Base-by-base conservation (phyloP, 1,140 invertebrate species). In the Cardiocondyla obscurior region DNA sequence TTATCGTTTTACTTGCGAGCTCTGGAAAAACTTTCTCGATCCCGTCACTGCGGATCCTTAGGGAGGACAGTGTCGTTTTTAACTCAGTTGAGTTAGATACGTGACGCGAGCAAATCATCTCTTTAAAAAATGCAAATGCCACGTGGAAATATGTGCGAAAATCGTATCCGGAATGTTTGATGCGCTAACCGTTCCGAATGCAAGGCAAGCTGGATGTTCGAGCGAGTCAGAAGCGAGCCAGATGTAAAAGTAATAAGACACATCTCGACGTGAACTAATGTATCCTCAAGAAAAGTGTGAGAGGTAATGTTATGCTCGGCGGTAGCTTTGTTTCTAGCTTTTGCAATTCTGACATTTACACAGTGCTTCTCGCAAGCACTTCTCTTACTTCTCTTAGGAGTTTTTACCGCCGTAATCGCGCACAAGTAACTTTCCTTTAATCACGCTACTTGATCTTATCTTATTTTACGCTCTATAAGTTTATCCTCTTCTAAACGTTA, bases 1-100 rank as follows among this genome's bases (percentile, higher is more conserved):
- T 55, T 22, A 14, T 22, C 22, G 22, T 58, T 84, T 69, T 16
- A 19, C 39, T 46, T 28, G 55, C 62, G 72, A 65, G 44, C 83
- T 82, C 88, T 65, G 70, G 88, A 85, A 72, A 85, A 88, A 88
- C 86, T 85, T 88, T 88, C 64, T 67, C 58, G 55, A 82, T 77
- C 72, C 77, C 51, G 36, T 14, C 39, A 39, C 73, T 55, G 33
- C n/a, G n/a, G 44, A 84, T 81, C 44, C 72, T 74, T 76, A 14
- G 64, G 42, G 81, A 60, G 57, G 82, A 72, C 72, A 57, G 69
- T 70, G 51, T 57, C 79, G 53, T 62, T 73, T 57, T 57, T 53
- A 74, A 81, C 84, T 88, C 74, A 42, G 51, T 53, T 51, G 51
- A 16, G 53, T 19, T 49, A 25, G 65, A 44, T 19, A 36, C 12